Evolutionary conservation across 2,888 invertebrate species (phyloP).

Genomic region (Acanthosoma haemorrhoidale): DNA sequence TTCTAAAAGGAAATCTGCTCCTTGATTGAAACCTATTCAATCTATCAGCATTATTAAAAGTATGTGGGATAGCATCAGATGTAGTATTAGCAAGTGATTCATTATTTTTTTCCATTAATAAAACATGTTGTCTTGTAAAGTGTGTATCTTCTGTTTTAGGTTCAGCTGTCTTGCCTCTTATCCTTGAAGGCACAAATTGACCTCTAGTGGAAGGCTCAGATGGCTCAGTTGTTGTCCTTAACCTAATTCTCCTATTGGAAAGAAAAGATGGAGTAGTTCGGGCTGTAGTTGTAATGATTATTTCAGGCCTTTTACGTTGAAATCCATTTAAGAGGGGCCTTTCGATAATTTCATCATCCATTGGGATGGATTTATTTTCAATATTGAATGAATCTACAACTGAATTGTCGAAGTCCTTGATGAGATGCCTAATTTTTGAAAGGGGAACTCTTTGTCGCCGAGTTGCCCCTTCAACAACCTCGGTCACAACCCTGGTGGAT

Average conservation of each 20-base stretch:
- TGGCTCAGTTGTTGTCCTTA: conserved; percentile 39
- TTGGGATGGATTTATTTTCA: neutral
- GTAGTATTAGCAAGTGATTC: neutral
- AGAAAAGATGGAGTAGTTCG: conserved; percentile 33
- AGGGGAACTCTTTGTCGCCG: conserved; percentile 49
- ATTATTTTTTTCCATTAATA: neutral
- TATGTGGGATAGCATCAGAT: neutral
- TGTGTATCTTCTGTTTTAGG: neutral
- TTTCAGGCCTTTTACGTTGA: conserved; percentile 32
- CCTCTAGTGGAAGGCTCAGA: conserved; percentile 35
- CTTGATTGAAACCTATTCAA: neutral
- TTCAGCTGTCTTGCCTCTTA: conserved; percentile 28
- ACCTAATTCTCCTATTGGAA: conserved; percentile 30
- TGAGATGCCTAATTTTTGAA: conserved; percentile 44
- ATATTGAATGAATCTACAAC: conserved; percentile 13
- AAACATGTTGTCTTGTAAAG: neutral
- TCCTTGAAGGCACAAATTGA: conserved; percentile 27
- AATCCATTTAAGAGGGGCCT: conserved; percentile 25
- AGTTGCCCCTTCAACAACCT: conserved; percentile 49
- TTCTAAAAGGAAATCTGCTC: conserved; percentile 25
- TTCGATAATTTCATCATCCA: neutral
- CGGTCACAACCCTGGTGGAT: conserved; percentile 49
- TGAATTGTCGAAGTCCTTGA: conserved; percentile 35
- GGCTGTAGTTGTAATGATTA: conserved; percentile 32
- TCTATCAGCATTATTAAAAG: neutral